Base-by-base conservation (phyloP, 2,113 vertebrate species). In the Paratilapia polleni region DNA sequence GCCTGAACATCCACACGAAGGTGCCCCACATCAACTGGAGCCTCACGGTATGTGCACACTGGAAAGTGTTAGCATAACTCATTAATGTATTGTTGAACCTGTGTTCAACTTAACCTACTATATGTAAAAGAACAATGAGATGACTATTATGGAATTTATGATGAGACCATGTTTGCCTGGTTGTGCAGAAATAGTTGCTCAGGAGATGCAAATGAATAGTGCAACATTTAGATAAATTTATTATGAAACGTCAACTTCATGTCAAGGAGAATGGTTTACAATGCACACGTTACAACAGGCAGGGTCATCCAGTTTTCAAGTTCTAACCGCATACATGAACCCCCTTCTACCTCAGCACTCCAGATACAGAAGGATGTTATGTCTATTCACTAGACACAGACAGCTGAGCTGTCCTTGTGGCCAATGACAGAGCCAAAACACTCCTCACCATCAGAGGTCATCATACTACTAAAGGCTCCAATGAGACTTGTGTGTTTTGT, bases 1-100 rank as follows among this genome's bases (percentile, higher is more conserved):
- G 96, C 78, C 96, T 99, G 77, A 98, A 96, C 88, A 96, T 99
- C 81, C 97, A 99, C 91, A 95, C 94, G 85, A 97, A 97, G 94
- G 96, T 99, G 94, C 97, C 96, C 6, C 98, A 98, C 77, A 94
- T 99, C 96, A 99, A 99, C 97, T 99, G 98, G 98, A 97, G 94
- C 91, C 96, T 99, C 61, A 98, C 97, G 90, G 98, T 99, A 94
- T 89, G 97, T 58, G n/a, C 36, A 31, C 52, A 73, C 47, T 73
- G 52, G 47, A 31, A 22, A 73, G 68, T 20, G 43, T 73, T 52
- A 54, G 52, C 26, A 34, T 34, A 34, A 31, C 19, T 73, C 19
- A 54, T n/a, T 73, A 73, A 73, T 54, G 17, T 73, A 54, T 14
- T 54, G 47, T 49, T 73, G 26, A 73, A 73, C 47, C 68, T 73